A percentile compares a stretch with the other conserved stretches of the same genome.
These are phyloP conservation scores for Lucilia sericata DNA, from an alignment of 1,140 invertebrate genomes.

Conservation along the genomic window DNA sequence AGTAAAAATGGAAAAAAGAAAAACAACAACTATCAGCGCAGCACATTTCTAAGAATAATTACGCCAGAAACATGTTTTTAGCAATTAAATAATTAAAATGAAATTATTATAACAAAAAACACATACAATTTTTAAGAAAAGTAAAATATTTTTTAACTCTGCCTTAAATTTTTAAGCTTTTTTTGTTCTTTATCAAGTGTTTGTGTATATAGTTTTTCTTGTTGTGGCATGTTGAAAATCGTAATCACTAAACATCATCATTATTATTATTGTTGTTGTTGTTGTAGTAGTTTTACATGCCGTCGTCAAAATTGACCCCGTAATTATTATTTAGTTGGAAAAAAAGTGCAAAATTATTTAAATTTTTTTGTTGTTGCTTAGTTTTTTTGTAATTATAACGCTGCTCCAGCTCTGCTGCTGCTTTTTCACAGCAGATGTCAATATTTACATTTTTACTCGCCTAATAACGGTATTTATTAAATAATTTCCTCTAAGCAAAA, in stretches of 20 bases:
- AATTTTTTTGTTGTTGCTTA: no score
- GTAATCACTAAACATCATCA: not conserved
- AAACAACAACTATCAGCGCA: no score
- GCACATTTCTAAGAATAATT: no score
- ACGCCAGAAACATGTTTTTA: not conserved
- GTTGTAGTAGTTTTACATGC: no score
- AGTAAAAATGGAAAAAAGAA: no score
- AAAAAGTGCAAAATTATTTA: not conserved
- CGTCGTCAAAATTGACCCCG: not conserved
- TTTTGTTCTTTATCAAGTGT: not conserved
- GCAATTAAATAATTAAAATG: slow-evolving; percentile 1
- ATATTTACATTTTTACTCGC: slow-evolving; percentile 18
- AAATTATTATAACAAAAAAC: no score
- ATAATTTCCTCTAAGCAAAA: not conserved
- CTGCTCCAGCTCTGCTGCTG: not conserved
- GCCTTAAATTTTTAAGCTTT: no score
- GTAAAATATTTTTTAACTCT: no score
- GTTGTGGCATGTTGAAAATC: not conserved
- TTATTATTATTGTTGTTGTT: no score
- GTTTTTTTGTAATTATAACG: not conserved
- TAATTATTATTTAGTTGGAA: not conserved
- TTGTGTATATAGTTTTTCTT: not conserved
- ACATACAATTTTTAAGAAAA: no score
- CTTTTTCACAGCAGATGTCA: slow-evolving; percentile 10
- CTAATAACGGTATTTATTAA: slow-evolving; percentile 24